Base-by-base conservation (phyloP, 2,797 vertebrate species). In the Sebastes trivittatus region DNA sequence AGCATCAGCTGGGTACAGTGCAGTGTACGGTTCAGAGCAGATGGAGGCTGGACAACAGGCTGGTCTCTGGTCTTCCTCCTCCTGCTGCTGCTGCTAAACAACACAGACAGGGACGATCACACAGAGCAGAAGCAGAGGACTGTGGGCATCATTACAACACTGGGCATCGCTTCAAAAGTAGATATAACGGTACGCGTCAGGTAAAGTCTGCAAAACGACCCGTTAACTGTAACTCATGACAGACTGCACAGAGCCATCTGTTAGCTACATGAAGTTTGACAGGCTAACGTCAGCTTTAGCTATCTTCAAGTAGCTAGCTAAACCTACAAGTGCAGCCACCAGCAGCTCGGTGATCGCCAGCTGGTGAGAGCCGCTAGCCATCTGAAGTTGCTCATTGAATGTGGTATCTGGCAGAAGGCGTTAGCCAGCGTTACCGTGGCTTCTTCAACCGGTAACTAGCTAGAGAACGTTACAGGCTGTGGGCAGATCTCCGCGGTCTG, bases 21-120 rank as follows among this genome's bases (percentile, higher is more conserved):
- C 49, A 52, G 49, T 52, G 8, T 52, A 52, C 8, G 49, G 49
- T 52, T 75, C 54, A 67, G 46, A 83, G 3, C 89, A 88, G 87
- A 89, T 84, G 91, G 88, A 87, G 82, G 88, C 72, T 74, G 90
- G 80, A 30, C 77, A 18, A 13, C 46, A 60, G 56, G 63, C 72
- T 46, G 71, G 4, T 70, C 74, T 72, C 76, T 72, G 66, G 5
- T 38, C 36, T 5, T 14, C 36, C 36, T 38, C 36, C 13, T 38
- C 36, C 36, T 49, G 22, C 60, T 36, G 42, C 55, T 10, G 82
- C 72, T 63, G 64, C 62, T 61, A 25, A 20, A 80, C 76, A 81
- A 82, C 77, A 78, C 72, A 13, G 7, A n/a, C n/a, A 10, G 67
- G 16, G 67, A 32, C 22, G 22, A 36, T 18, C 42, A 70, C 34